Percentiles rank a stretch among this genome's conserved stretches.
Evolutionary conservation across 1,140 invertebrate species (phyloP).

Genomic region (Tetragnatha versicolor): DNA sequence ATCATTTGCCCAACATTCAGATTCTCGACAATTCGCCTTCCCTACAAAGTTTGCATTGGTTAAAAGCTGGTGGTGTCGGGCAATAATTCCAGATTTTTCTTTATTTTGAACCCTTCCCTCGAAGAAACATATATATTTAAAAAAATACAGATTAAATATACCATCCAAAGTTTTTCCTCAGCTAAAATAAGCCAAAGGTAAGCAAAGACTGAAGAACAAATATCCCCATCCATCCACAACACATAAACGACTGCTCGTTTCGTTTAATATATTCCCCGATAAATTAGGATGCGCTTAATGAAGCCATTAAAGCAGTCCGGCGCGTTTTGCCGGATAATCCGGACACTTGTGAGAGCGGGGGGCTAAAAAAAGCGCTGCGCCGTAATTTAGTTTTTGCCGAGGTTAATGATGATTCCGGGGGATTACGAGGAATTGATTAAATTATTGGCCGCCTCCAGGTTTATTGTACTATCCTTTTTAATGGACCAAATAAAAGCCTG

Average conservation of each 20-base stretch:
- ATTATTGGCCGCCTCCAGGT: background rate
- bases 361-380: conserved; percentile 11
- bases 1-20: too few relatives aligned
- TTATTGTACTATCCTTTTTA: background rate
- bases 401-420: conserved; percentile 26
- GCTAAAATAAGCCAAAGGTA: background rate
- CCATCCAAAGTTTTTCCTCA: background rate
- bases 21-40: too few relatives aligned
- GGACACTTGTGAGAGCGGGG: background rate
- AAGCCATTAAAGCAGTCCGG: conserved; percentile 27
- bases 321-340: background rate
- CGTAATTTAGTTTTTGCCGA: conserved; percentile 30
- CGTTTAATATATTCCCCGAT: conserved; percentile 35
- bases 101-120: too few relatives aligned
- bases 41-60: too few relatives aligned
- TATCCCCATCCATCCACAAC: too few relatives aligned
- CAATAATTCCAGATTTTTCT: too few relatives aligned
- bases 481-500: too few relatives aligned
- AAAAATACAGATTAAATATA: too few relatives aligned
- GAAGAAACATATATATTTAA: too few relatives aligned
- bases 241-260: conserved; percentile 37
- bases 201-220: background rate
- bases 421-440: conserved; percentile 30
- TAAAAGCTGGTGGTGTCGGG: too few relatives aligned
- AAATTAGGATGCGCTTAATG: conserved; percentile 40